A percentile compares a stretch with the other conserved stretches of the same genome.
Evolutionary conservation across 2,113 vertebrate genomes (phyloP).

Genomic region (Cyrtonyx montezumae): DNA sequence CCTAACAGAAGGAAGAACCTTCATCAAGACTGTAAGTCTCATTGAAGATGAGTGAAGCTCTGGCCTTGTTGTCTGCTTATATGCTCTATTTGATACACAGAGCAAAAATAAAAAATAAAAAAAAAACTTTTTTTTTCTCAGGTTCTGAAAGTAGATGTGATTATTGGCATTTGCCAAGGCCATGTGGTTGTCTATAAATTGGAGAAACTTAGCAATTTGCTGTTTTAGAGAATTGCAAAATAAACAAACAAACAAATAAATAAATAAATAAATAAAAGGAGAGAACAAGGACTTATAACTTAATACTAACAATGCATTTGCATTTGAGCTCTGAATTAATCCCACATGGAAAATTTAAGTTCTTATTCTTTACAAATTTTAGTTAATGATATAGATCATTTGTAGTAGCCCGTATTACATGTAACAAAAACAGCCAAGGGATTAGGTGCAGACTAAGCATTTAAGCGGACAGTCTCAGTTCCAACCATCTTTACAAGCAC

Average conservation of each 20-base stretch:
- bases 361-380: not conserved
- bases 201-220: not conserved
- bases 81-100: not conserved
- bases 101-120: no score
- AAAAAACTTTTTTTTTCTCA: not conserved
- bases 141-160: not conserved
- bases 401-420: not conserved
- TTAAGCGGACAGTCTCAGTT: not conserved
- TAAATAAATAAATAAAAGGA: not conserved
- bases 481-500: not conserved
- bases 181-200: not conserved
- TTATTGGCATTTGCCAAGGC: not conserved
- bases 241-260: no score
- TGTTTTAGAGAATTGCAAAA: not conserved
- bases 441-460: not conserved
- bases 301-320: not conserved
- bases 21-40: not conserved
- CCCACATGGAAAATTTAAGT: not conserved
- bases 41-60: not conserved
- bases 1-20: not conserved
- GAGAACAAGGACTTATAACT: not conserved
- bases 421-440: rapidly evolving
- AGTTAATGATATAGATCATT: not conserved
- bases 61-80: not conserved
- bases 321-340: not conserved